Base-by-base conservation (phyloP, 2,888 invertebrate species). In the Pachycephus smyrnensis region DNA sequence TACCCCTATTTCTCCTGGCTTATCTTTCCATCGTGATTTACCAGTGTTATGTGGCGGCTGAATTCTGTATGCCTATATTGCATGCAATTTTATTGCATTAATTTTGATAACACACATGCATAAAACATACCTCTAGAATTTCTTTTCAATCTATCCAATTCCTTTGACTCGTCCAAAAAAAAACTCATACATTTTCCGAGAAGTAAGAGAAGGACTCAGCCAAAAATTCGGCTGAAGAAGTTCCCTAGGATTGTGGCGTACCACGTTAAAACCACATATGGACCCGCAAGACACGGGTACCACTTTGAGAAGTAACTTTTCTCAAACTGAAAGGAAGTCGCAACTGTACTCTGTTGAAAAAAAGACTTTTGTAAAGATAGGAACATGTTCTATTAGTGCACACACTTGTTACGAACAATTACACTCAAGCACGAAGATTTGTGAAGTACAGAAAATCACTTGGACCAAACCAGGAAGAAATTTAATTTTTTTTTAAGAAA, bases 341-440 rank as follows among this genome's bases (percentile, higher is more conserved):
- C 9, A 23, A 55, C 23, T 55, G 55, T 23, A 23, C 55, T 55
- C 23, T 55, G 6, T 55, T 4, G 33, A 55, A 55, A 55, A 55
- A 55, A 55, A 55, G 55, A 23, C 23, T 55, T 55, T 55, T 9
- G 9, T 23, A 55, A 55, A 55, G 55, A 55, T 23, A 35, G 73
- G n/a, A 30, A 77, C 81, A 79, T 83, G 83, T 88, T 86, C 87
- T 85, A 87, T 87, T 88, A 88, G 88, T 86, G 87, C 84, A 85
- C 88, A 86, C 84, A 82, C 86, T 83, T 81, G 80, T 55, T 23
- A 55, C 55, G 55, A 55, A 55, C 55, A 23, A 55, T 55, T 55
- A 23, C 55, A 55, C 55, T 55, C 15, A 55, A 55, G 55, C 55
- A 23, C 23, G 55, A 55, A 55, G 55, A 23, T 23, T 23, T 55